Evolutionary conservation across 2,797 vertebrate genomes (phyloP), one percentile per base, ranked within the genome.

Genomic region (Mormyrops boulengeri): DNA sequence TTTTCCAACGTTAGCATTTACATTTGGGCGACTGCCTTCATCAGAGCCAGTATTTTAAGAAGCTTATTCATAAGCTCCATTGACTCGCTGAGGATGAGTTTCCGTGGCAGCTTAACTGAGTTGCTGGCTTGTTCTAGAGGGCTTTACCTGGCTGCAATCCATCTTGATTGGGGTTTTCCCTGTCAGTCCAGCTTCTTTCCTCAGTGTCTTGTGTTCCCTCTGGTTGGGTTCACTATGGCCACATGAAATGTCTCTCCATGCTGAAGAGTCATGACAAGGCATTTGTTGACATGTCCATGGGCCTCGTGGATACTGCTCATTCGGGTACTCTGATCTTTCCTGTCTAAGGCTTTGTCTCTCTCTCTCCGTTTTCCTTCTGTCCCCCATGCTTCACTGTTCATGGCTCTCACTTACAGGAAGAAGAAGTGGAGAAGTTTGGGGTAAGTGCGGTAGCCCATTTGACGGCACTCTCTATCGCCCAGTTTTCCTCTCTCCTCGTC

Each of bases 361-460:
- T 96, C 95, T 97, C 95, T 89, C 90, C 91, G 62, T 91, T 82
- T 90, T 38, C 49, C 87, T 88, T 57, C 41, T 53, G 96, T 77
- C 90, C 91, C 93, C 96, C 97, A 92, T 95, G 96, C 90, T 87
- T 88, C 80, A 88, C 82, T 97, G 94, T 96, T 95, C 95, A 93
- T 95, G 96, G 96, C 96, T 96, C 95, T 96, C 94, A 96, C 95
- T 97, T 97, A 92, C 96, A 97, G 97, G 97, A 97, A 97, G 97
- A 97, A 97, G 97, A 97, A 97, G 90, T 97, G 97, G 97, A 96
- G 97, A 93, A 97, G 97, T 95, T 92, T 97, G 94, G 97, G 97
- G 97, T 97, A 97, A 97, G 97, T 97, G 94, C 85, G 92, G 93
- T 93, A 93, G 94, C 87, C 93, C 87, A 93, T 57, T 77, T n/a